phyloP scores from a whole-genome alignment of 2,113 vertebrate species.

The crab-eating macaque (Macaca fascicularis) region DNA sequence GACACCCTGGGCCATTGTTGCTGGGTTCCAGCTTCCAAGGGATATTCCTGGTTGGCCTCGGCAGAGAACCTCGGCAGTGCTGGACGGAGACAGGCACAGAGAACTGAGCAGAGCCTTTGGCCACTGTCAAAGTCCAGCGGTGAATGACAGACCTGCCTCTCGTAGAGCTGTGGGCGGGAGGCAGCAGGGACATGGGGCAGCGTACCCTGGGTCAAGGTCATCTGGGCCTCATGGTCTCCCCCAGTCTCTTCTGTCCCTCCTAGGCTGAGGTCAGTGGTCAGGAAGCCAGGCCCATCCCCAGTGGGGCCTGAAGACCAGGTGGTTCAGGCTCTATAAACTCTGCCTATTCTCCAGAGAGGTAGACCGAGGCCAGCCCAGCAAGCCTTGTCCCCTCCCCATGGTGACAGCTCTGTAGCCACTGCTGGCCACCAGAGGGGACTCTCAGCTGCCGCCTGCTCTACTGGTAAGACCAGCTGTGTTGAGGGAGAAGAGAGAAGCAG shows the following conservation, averaged over 20 bases:
- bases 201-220: neutral
- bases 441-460: neutral
- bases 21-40: neutral
- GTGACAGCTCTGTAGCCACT: neutral
- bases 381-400: neutral
- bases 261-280: neutral
- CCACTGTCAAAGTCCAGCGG: constrained; percentile 41
- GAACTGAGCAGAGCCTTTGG: neutral
- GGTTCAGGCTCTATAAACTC: neutral
- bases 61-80: neutral
- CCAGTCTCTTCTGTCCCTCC: neutral
- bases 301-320: neutral
- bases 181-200: neutral
- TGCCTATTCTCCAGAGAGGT: neutral
- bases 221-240: neutral
- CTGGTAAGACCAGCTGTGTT: neutral
- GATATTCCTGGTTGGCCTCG: neutral
- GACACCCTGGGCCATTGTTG: neutral
- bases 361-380: neutral
- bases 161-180: neutral
- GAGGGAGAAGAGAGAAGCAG: neutral
- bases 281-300: neutral
- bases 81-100: neutral
- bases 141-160: neutral
- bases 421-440: neutral